Percentiles rank a stretch among this genome's conserved stretches.
Evolutionary conservation across 1,140 invertebrate genomes (phyloP).

Genomic region (Hyles euphorbiae): DNA sequence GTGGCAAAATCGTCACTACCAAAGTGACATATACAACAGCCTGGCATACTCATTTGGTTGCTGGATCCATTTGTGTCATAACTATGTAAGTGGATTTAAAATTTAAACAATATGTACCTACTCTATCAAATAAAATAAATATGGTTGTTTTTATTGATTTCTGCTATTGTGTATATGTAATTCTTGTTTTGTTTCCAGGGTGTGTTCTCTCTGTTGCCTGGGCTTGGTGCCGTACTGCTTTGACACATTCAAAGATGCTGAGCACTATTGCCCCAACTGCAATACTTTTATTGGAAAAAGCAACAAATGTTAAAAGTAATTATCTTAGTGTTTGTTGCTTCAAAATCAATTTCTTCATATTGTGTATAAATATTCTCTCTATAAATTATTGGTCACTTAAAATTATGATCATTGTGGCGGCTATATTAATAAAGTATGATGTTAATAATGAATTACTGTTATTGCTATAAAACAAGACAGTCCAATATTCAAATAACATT

Average conservation of each 20-base stretch:
- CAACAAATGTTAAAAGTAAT: conserved; percentile 47
- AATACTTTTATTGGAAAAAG: conserved; percentile 65
- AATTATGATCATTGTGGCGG: too few species aligned
- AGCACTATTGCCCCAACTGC: conserved; percentile 68
- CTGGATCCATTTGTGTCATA: conserved; percentile 60
- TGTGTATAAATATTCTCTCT: background rate
- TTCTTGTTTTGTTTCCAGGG: conserved; percentile 41
- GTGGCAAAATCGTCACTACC: conserved; percentile 62
- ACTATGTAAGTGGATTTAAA: conserved; percentile 56
- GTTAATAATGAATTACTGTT: too few species aligned
- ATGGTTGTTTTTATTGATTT: too few species aligned
- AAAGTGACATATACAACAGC: conserved; percentile 63
- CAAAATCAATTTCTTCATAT: background rate
- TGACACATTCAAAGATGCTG: conserved; percentile 67
- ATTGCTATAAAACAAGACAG: too few species aligned
- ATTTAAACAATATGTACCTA: background rate
- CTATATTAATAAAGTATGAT: too few species aligned
- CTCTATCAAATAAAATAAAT: too few species aligned
- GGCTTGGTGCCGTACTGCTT: conserved; percentile 66
- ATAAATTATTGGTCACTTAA: too few species aligned
- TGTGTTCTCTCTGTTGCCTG: conserved; percentile 63
- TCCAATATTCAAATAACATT: too few species aligned
- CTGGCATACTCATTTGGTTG: conserved; percentile 66
- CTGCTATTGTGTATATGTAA: too few species aligned
- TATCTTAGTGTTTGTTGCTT: background rate